phyloP scores from a whole-genome alignment of 1,140 invertebrate genomes.

The Lucilia cuprina region DNA sequence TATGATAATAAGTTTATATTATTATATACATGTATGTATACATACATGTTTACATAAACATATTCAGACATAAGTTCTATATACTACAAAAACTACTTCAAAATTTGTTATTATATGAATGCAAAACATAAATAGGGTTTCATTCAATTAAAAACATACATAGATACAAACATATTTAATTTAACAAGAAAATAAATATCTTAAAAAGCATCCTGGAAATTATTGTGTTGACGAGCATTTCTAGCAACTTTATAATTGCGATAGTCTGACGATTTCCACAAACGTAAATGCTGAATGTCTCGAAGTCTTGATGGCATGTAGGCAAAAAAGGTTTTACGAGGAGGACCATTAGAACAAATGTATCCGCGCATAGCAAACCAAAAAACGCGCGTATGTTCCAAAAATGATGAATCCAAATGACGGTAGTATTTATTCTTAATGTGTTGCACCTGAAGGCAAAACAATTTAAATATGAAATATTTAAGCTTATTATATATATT shows the following conservation, averaged over 20 bases:
- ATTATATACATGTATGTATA: too few species aligned
- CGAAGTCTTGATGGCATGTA: conserved; percentile 51
- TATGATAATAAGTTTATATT: too few species aligned
- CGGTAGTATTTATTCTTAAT: conserved; percentile 38
- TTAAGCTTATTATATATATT: too few species aligned
- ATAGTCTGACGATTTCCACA: conserved; percentile 42
- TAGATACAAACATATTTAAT: too few species aligned
- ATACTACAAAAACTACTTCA: too few species aligned
- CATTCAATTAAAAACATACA: too few species aligned
- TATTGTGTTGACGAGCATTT: not conserved
- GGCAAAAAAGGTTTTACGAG: conserved; percentile 49
- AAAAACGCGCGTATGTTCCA: conserved; percentile 31
- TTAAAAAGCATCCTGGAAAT: too few species aligned
- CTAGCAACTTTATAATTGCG: not conserved
- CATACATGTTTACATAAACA: too few species aligned
- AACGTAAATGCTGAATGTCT: conserved; percentile 46
- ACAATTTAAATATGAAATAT: not conserved
- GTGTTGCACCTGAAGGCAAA: conserved; percentile 39
- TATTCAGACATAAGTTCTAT: too few species aligned
- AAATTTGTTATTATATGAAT: too few species aligned
- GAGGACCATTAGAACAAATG: conserved; percentile 47
- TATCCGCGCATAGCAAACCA: conserved; percentile 50
- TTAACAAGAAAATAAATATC: too few species aligned
- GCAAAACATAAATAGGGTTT: too few species aligned
- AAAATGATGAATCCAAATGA: conserved; percentile 44